Percentiles rank a stretch among this genome's conserved stretches.
Evolutionary conservation across 2,888 invertebrate species (phyloP).

Genomic region (Myopa tessellatipennis): DNA sequence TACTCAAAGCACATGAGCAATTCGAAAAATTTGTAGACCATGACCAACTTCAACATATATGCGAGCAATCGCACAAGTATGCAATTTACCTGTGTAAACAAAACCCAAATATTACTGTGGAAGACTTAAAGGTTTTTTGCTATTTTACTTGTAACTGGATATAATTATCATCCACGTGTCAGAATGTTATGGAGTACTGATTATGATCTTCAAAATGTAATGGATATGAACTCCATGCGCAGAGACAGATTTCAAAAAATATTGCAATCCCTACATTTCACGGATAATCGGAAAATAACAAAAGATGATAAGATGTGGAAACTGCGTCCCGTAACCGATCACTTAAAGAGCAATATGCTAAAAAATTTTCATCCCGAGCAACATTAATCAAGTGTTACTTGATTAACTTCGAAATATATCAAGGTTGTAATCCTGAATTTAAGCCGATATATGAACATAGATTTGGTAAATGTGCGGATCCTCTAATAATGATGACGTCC

Average conservation of each 20-base stretch:
- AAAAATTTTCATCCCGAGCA: background rate
- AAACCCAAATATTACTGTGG: conserved; percentile 1
- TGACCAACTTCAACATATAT: no score
- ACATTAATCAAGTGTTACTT: background rate
- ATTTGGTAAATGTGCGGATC: no score
- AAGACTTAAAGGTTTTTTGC: background rate
- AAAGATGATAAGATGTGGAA: background rate
- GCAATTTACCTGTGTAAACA: background rate
- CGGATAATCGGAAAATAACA: background rate
- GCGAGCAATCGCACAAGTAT: background rate
- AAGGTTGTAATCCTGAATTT: no score
- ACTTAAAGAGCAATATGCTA: background rate
- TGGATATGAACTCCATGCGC: background rate
- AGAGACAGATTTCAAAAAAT: background rate
- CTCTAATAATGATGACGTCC: no score
- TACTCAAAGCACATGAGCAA: no score
- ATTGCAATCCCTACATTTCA: background rate
- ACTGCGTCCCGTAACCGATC: background rate
- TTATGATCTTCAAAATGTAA: background rate
- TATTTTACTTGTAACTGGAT: background rate
- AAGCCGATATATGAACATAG: no score
- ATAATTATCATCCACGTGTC: background rate
- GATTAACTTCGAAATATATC: no score
- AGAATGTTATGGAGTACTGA: background rate
- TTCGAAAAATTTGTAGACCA: no score